Base-by-base conservation (phyloP, 2,888 invertebrate species). In the Papilio protenor region DNA sequence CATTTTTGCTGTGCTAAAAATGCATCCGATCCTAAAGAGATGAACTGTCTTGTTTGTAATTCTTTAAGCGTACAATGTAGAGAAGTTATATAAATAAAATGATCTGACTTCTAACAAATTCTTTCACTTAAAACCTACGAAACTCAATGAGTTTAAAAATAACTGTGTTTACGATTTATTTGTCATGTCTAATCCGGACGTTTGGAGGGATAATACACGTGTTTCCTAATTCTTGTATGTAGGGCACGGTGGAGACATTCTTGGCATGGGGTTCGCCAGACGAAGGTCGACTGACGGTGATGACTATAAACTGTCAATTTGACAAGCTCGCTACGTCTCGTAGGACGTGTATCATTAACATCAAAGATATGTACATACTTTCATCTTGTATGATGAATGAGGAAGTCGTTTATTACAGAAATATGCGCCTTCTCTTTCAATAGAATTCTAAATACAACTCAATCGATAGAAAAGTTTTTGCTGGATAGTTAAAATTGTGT, bases 281-380 rank as follows among this genome's bases (percentile, higher is more conserved):
- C 76, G 47, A 76, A 76, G 71, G 76, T 71, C 49, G 61, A 27
- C 5, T 59, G 57, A 49, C 33, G 49, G 16, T 59, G 57, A 49
- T 21, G 33, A 21, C 47, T 61, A 76, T 66, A 73, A 69, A 77
- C 77, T 77, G 69, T 77, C 73, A 77, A 77, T 74, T 77, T 73
- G 77, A 73, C 73, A 57, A 27, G 69, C n/a, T 40, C 59, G 59
- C 57, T 16, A 76, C 61, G 72, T 76, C 72, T 33, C 71, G 16
- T 71, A 33, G 14, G 61, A 61, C 49, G 52, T 70, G 40, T 55
- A 52, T 64, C 21, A 59, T 45, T 40, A 61, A 76, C 72, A 72
- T 76, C 76, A 72, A 76, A 76, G 16, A 57, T 73, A 73, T 18
- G 21, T 45, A 69, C 18, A 3, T 45, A 69, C 66, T 69, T 69